Evolutionary conservation across 2,113 vertebrate species (phyloP), one percentile per base, ranked within the genome.

Genomic region (Choloepus hoffmanni): DNA sequence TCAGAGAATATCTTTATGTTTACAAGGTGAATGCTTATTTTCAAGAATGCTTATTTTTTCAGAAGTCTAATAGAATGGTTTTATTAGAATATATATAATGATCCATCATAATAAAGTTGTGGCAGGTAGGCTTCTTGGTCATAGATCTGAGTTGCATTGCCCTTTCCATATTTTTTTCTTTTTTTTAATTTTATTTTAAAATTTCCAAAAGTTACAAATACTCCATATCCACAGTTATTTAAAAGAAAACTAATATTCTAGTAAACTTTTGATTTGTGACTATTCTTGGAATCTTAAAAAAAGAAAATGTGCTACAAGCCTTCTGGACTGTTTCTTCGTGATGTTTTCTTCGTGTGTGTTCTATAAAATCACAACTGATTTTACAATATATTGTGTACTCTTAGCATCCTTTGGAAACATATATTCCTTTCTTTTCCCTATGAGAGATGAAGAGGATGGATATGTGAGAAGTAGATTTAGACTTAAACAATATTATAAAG

Each of bases 1-100:
- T 99, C 95, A 98, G 99, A 98, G 99, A 99, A 50, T 99, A 99
- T 98, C 99, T 99, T 96, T 99, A 99, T 96, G 99, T 99, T 96
- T 99, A 99, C 96, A 99, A 99, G 99, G 99, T 99, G 97, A 82
- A 68, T 72, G 84, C 33, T 90, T 70, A 43, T 84, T 95, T 94
- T 79, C 18, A 82, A 26, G 23, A 92, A 26, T 93, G 36, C 36
- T 36, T 36, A 36, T 36, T 36, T 36, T 36, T 36, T 36, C 70
- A 74, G 60, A 18, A 93, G 28, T 65, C 26, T 89, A 90, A 86
- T 70, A 60, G 73, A 90, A 33, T 95, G 70, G 11, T 21, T 95
- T 92, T 88, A n/a, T 82, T 93, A 70, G 58, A 86, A 55, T 81
- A 6, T 48, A 21, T 95, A 3, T 83, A 83, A 87, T 79, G 89